A percentile compares a stretch with the other conserved stretches of the same genome.
phyloP scores from a whole-genome alignment of 2,888 invertebrate species.

The Tryphoninae sp. region DNA sequence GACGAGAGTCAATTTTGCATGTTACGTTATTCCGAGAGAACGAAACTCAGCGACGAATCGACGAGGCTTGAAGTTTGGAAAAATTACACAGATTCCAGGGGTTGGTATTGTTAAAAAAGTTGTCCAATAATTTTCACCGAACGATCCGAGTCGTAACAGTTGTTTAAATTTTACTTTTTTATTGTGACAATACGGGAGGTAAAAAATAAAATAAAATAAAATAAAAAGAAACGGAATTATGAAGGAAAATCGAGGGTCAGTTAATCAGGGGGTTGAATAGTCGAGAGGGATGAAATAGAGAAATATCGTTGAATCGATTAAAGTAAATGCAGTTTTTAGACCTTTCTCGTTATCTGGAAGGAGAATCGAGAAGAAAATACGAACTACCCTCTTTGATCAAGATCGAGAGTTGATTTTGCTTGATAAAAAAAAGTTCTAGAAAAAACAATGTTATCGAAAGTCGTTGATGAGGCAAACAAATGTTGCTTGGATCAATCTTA shows the following conservation, averaged over 20 bases:
- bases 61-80: neutral
- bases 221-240: neutral
- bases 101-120: slow-evolving; percentile 20
- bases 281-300: too few species aligned
- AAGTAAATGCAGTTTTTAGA: too few species aligned
- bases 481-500: neutral
- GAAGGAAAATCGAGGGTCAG: too few species aligned
- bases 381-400: too few species aligned
- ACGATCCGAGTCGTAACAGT: slow-evolving; percentile 1
- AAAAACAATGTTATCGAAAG: neutral
- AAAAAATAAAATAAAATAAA: neutral
- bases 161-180: slow-evolving; percentile 9
- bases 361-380: too few species aligned
- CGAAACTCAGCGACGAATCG: slow-evolving; percentile 8
- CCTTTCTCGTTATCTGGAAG: too few species aligned
- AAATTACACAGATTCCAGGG: neutral
- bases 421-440: too few species aligned
- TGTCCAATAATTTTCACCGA: slow-evolving; percentile 35
- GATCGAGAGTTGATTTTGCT: too few species aligned
- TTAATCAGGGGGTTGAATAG: too few species aligned
- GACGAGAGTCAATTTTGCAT: slow-evolving; percentile 47
- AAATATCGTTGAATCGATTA: too few species aligned
- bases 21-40: slow-evolving; percentile 15
- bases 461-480: neutral
- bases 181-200: neutral